phyloP scores from a whole-genome alignment of 2,797 vertebrate genomes.

The Knipowitschia caucasica region DNA sequence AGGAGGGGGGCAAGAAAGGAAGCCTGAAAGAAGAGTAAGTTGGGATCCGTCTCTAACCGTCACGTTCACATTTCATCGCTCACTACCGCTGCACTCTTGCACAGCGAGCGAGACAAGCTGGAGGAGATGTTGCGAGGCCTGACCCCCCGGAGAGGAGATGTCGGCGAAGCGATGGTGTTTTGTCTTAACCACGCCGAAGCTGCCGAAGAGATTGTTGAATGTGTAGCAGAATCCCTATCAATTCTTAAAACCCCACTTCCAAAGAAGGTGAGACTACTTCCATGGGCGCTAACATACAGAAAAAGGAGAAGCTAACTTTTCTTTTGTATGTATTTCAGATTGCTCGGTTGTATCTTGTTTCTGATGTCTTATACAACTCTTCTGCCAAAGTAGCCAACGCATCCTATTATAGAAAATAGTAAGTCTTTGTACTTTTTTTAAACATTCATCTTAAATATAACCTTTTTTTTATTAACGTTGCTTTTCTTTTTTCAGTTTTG shows the following conservation, averaged over 20 bases:
- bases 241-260: conserved; percentile 97
- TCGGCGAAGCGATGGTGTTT: conserved; percentile 96
- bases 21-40: conserved; percentile 94
- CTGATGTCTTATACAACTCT: conserved; percentile 97
- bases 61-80: not conserved
- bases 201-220: conserved; percentile 98
- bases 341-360: conserved; percentile 95
- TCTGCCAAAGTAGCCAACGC: conserved; percentile 98
- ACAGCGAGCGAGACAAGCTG: conserved; percentile 93
- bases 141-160: conserved; percentile 90
- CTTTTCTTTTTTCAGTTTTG: conserved; percentile 80
- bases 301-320: too few species aligned
- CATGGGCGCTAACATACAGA: not conserved
- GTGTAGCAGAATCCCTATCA: conserved; percentile 91
- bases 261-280: conserved; percentile 82
- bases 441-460: not conserved
- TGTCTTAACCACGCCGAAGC: conserved; percentile 94
- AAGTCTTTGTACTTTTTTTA: conserved; percentile 71
- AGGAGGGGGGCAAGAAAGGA: conserved; percentile 90
- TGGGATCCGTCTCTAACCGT: not conserved
- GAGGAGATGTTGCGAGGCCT: conserved; percentile 92
- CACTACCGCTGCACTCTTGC: conserved; percentile 15
- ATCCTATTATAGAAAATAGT: conserved; percentile 99
- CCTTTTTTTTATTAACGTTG: not conserved
- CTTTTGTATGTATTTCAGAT: conserved; percentile 78